Conservation (phyloP, 2,797 vertebrate genomes). For the Eurystomus glaucurus region DNA sequence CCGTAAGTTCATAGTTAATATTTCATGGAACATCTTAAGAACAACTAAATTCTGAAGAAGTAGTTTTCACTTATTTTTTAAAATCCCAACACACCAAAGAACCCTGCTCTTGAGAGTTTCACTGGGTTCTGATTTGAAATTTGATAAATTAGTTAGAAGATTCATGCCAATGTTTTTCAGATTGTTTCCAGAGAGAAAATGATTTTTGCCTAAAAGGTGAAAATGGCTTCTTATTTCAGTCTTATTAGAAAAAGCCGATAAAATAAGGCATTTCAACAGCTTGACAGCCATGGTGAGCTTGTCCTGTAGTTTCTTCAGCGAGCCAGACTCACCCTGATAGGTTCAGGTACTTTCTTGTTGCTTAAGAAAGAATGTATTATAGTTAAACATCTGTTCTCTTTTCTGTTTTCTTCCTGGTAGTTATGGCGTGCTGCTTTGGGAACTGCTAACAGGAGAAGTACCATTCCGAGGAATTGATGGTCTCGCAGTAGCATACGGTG, state of each 20-base stretch:
- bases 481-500: slow-evolving; percentile 95
- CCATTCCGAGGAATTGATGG: slow-evolving; percentile 96
- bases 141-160: neutral
- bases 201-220: neutral
- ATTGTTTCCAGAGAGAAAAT: neutral
- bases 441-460: slow-evolving; percentile 95
- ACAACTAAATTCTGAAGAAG: neutral
- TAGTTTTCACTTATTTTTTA: neutral
- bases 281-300: neutral
- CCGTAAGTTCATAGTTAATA: neutral
- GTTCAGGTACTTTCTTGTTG: neutral
- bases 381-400: neutral
- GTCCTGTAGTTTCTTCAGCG: neutral
- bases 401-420: slow-evolving; percentile 76
- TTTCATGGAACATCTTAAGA: neutral
- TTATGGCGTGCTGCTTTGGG: slow-evolving; percentile 96
- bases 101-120: neutral
- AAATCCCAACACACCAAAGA: neutral
- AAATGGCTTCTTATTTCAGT: neutral
- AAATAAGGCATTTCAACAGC: neutral
- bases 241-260: neutral
- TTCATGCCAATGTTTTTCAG: neutral
- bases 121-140: neutral
- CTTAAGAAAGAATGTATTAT: neutral
- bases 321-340: neutral